These are phyloP conservation scores for Panzeria rudis DNA, from an alignment of 2,888 invertebrate genomes.

Conservation along the genomic window DNA sequence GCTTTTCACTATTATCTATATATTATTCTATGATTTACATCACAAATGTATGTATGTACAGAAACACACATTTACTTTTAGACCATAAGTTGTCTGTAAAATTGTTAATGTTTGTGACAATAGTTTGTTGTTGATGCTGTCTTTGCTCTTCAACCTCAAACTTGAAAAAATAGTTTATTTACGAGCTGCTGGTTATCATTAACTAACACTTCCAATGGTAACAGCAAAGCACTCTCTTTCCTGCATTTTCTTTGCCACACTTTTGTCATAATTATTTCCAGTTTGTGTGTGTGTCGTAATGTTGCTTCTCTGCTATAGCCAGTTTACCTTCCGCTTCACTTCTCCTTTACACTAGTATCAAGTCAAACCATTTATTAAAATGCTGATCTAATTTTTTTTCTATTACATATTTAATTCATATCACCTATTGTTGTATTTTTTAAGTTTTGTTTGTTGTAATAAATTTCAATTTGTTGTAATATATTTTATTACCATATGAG, in stretches of 20 bases:
- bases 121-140: constrained; percentile 47
- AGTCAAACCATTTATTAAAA: constrained; percentile 15
- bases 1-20: constrained; percentile 28
- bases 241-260: constrained; percentile 12
- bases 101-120: constrained; percentile 55
- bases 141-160: constrained; percentile 63
- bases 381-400: constrained; percentile 36
- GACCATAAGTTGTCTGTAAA: constrained; percentile 30
- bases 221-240: constrained; percentile 2
- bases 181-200: constrained; percentile 15
- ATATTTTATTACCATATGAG: constrained; percentile 55
- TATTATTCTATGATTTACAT: constrained; percentile 18
- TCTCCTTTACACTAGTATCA: background rate
- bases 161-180: constrained; percentile 31
- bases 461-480: constrained; percentile 41
- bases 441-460: constrained; percentile 36
- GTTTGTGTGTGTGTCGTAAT: constrained; percentile 27
- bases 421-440: background rate
- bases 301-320: background rate
- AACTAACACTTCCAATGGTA: background rate
- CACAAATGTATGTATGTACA: background rate
- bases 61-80: background rate
- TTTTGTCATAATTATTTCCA: constrained; percentile 25
- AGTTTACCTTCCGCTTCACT: background rate
- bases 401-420: constrained; percentile 4